phyloP scores from a whole-genome alignment of 1,140 invertebrate genomes.

The Galleria mellonella region DNA sequence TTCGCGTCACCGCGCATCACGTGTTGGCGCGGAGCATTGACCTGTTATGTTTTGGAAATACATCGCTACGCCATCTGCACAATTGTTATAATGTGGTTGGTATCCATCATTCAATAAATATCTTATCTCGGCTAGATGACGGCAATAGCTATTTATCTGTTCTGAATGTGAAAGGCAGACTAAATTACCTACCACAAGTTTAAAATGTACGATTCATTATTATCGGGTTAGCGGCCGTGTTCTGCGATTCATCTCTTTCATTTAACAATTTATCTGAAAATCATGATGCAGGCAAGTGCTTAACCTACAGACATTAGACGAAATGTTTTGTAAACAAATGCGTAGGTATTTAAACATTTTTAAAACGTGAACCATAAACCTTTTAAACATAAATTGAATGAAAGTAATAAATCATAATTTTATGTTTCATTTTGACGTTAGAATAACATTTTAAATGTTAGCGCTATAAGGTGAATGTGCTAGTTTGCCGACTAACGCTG shows the following conservation, averaged over 20 bases:
- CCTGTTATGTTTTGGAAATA: constrained; percentile 62
- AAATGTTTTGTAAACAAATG: too few relatives aligned
- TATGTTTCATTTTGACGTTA: too few relatives aligned
- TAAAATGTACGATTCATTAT: not conserved
- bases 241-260: constrained; percentile 22
- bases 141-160: constrained; percentile 27
- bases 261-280: constrained; percentile 14
- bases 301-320: too few relatives aligned
- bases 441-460: too few relatives aligned
- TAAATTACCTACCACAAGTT: not conserved
- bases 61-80: constrained; percentile 16
- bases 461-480: too few relatives aligned
- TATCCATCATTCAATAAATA: constrained; percentile 32
- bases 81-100: not conserved
- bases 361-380: too few relatives aligned
- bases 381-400: too few relatives aligned
- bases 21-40: constrained; percentile 53
- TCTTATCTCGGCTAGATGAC: too few relatives aligned
- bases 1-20: constrained; percentile 52
- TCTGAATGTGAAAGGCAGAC: not conserved
- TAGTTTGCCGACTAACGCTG: too few relatives aligned
- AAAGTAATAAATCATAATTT: too few relatives aligned
- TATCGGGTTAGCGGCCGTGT: constrained; percentile 7
- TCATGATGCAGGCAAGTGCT: too few relatives aligned
- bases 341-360: too few relatives aligned